These are phyloP conservation scores for Emydoidea blandingii DNA, from an alignment of 2,797 vertebrate species.

Conservation along the genomic window DNA sequence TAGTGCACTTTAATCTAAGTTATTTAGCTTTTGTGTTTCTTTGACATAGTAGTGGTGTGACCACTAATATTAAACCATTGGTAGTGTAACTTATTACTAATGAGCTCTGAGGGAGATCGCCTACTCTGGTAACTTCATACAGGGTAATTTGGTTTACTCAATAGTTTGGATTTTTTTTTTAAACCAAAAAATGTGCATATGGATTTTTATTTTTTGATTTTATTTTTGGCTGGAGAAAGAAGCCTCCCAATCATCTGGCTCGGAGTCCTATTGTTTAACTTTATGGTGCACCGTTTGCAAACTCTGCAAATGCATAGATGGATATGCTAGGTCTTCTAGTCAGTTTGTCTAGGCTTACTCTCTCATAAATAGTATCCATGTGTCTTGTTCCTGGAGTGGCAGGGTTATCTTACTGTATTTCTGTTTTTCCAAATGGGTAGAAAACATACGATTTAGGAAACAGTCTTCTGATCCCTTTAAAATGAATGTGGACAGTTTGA, in stretches of 20 bases:
- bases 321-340: neutral
- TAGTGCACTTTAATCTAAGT: neutral
- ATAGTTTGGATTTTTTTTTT: neutral
- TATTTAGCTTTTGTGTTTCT: neutral
- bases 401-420: neutral
- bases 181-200: neutral
- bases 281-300: neutral
- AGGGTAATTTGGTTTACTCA: neutral
- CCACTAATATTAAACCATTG: neutral
- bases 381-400: neutral
- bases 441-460: neutral
- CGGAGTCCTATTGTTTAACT: neutral
- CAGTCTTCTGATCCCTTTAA: neutral
- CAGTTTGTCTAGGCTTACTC: neutral
- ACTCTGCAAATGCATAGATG: neutral
- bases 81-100: neutral
- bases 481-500: neutral
- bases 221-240: neutral
- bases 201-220: neutral
- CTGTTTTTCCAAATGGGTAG: neutral
- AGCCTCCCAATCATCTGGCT: neutral
- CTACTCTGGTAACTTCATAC: neutral
- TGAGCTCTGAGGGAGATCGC: neutral
- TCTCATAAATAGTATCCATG: fast-evolving
- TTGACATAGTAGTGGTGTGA: neutral